Evolutionary conservation across 2,113 vertebrate species (phyloP).

Genomic region (Cinclus mexicanus): DNA sequence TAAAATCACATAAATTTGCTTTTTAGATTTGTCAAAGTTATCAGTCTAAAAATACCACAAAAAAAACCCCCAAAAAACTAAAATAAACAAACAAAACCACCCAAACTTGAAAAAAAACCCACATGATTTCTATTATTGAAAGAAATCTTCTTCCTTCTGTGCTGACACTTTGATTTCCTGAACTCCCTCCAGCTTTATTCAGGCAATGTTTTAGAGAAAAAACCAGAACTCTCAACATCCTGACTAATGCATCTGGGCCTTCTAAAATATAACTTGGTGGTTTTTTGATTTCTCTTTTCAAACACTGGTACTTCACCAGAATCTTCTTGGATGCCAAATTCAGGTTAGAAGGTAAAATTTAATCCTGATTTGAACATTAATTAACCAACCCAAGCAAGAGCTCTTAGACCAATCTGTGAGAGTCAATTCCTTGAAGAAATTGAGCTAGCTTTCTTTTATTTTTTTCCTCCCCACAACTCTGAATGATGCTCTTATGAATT

Average conservation of each 20-base stretch:
- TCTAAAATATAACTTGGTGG: not conserved
- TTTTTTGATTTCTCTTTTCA: not conserved
- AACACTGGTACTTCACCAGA: fast-evolving
- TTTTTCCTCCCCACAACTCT: not conserved
- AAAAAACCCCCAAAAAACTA: too few relatives aligned
- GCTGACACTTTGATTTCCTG: not conserved
- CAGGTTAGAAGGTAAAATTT: not conserved
- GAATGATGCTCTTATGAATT: not conserved
- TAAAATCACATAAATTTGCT: fast-evolving
- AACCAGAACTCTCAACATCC: not conserved
- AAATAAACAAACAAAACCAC: too few relatives aligned
- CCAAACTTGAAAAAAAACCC: not conserved
- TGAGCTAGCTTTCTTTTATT: not conserved
- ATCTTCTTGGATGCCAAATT: not conserved
- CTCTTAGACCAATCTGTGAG: not conserved
- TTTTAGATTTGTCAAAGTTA: not conserved
- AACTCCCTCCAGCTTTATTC: not conserved
- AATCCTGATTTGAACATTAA: not conserved
- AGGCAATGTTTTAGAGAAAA: not conserved
- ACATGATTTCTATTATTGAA: fast-evolving
- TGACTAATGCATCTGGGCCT: fast-evolving
- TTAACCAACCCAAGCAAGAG: not conserved
- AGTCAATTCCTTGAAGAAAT: not conserved
- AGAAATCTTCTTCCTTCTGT: not conserved
- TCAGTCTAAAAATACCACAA: not conserved